A percentile compares a stretch with the other conserved stretches of the same genome.
Conservation (phyloP, 1,140 invertebrate species). For the Cotesia chilonis region DNA sequence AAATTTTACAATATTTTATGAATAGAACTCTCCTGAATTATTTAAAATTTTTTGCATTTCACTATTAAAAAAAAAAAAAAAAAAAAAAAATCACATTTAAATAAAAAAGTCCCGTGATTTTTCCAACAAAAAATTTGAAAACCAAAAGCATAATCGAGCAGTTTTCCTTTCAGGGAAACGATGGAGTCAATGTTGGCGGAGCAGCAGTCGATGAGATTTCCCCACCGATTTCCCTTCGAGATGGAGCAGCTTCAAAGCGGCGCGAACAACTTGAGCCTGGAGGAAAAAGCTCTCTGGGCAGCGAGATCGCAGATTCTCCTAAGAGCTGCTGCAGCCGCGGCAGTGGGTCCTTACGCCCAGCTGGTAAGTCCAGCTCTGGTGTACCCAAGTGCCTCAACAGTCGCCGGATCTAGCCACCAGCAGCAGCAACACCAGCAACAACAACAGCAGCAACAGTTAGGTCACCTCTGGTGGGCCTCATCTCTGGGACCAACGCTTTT, state of each 20-base stretch:
- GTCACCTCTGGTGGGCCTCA: constrained; percentile 63
- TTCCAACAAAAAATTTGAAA: constrained; percentile 2
- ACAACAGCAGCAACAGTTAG: constrained; percentile 50
- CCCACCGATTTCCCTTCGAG: constrained; percentile 76
- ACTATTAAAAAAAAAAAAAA: no score
- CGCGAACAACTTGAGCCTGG: constrained; percentile 75
- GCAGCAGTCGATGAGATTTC: constrained; percentile 78
- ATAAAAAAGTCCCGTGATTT: neutral
- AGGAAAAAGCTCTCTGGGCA: constrained; percentile 78
- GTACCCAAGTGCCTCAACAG: constrained; percentile 55
- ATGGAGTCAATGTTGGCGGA: constrained; percentile 85
- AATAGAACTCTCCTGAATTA: no score
- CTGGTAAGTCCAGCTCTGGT: constrained; percentile 63
- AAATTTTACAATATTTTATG: no score
- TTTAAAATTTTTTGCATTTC: no score
- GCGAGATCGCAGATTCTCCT: constrained; percentile 74
- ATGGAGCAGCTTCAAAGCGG: constrained; percentile 70
- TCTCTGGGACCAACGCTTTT: constrained; percentile 61
- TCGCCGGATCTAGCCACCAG: constrained; percentile 53
- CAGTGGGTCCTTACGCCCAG: constrained; percentile 67
- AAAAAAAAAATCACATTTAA: neutral
- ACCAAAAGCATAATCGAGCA: constrained; percentile 58
- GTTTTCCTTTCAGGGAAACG: constrained; percentile 75
- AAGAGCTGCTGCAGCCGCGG: constrained; percentile 72
- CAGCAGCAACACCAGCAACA: constrained; percentile 50